phyloP scores from a whole-genome alignment of 2,797 vertebrate genomes.

The Neopelma chrysocephalum region DNA sequence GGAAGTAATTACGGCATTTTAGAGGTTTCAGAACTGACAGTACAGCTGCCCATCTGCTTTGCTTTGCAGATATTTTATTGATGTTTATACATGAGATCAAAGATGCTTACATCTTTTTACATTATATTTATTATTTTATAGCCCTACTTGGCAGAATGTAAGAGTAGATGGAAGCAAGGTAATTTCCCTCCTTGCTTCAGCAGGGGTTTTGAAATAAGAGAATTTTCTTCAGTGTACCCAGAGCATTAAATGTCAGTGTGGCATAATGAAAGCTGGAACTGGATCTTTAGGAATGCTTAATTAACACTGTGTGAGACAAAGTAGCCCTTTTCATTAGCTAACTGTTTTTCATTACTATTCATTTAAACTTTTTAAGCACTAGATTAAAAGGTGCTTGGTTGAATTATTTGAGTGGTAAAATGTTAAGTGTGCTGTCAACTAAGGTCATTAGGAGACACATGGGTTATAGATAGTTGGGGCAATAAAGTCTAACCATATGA shows the following conservation, averaged over 20 bases:
- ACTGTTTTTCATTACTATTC: background rate
- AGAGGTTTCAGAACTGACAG: background rate
- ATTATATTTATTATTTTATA: constrained; percentile 22
- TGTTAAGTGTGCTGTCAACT: background rate
- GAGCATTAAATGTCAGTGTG: background rate
- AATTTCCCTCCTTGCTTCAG: background rate
- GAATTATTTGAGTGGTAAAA: background rate
- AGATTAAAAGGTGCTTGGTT: background rate
- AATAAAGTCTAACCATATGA: background rate
- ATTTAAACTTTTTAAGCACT: background rate
- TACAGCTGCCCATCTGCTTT: background rate
- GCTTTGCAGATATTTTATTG: constrained; percentile 7
- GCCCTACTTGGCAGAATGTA: background rate
- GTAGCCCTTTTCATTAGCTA: background rate
- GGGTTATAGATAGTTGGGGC: background rate
- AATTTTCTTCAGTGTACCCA: background rate
- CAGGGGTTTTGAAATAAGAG: background rate
- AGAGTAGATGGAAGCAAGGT: background rate
- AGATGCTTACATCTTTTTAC: background rate
- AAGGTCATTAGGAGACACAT: background rate
- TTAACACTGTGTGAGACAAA: background rate
- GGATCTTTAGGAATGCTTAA: constrained; percentile 16
- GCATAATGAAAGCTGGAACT: background rate
- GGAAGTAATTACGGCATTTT: background rate
- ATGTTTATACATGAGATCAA: background rate